phyloP scores from a whole-genome alignment of 2,797 vertebrate species.

The Megaceryle alcyon region DNA sequence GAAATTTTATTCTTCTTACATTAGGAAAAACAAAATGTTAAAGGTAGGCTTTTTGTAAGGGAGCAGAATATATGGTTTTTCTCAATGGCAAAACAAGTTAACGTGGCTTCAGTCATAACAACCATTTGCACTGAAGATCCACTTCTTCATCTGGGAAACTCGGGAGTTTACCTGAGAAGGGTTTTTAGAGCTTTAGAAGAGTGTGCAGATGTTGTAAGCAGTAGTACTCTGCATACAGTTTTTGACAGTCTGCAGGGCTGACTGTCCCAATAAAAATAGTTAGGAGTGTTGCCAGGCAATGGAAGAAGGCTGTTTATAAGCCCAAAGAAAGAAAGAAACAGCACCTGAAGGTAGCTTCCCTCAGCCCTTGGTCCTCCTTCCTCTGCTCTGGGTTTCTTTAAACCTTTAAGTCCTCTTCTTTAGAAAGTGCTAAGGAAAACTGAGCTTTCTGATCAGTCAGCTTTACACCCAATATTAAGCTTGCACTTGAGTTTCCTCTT shows the following conservation, averaged over 20 bases:
- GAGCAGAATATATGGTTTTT: not conserved
- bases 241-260: not conserved
- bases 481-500: not conserved
- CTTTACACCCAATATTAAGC: not conserved
- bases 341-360: not conserved
- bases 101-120: not conserved
- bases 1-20: not conserved
- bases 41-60: not conserved
- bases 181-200: not conserved
- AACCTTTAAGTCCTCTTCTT: not conserved
- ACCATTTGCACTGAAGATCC: fast-evolving
- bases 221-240: not conserved
- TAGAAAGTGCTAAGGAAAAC: not conserved
- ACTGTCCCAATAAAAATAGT: not conserved
- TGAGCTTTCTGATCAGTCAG: not conserved
- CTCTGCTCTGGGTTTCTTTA: not conserved
- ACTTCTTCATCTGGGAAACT: not conserved
- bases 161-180: not conserved
- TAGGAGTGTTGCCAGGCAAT: not conserved
- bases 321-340: not conserved
- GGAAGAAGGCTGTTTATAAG: not conserved
- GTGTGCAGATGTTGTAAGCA: not conserved
- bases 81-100: not conserved
- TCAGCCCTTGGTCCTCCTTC: not conserved
- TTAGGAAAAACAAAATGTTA: not conserved